Base-by-base conservation (phyloP, 1,140 invertebrate species). In the Drosophila miranda region DNA sequence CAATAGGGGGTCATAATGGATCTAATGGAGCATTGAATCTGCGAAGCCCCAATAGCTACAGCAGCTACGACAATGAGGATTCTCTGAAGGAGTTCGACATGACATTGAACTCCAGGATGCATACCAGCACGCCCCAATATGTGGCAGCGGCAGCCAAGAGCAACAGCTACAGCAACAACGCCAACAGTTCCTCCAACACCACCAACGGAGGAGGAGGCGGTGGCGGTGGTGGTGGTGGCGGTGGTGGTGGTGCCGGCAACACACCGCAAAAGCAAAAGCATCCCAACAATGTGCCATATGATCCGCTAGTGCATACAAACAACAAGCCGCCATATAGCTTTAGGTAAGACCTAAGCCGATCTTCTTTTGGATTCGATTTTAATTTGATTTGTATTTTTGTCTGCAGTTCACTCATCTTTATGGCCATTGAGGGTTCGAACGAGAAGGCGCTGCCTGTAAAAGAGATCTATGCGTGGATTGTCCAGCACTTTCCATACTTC, bases 391-490 rank as follows among this genome's bases (percentile, higher is more conserved):
- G 19, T 43, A 2, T 43, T 21, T 52, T 38, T 11, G 0, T 23
- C 59, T 98, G 97, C 91, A 98, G 96, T 67, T 98, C 97, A 91
- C 94, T 99, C 38, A 99, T 99, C 80, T 99, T 99, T 92, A 98
- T 99, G 97, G 97, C 98, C 16, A 98, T 99, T 72, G 97, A 99
- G 91, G 96, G 97, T 72, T 97, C 97, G 0, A 94, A 95, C 4
- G 94, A 95, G 45, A 96, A 98, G 90, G 97, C 97, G 6, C 90
- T 98, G 56, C 97, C 97, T 2, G 98, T 99, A 0, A 98, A 98
- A 89, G 98, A 99, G 91, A 99, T 99, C 75, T 99, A 99, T 89
- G 95, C 97, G n/a, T 99, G 98, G 98, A 99, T 99, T 67, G 92
- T 98, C 73, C 95, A 97, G 74, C 97, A 99, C 91, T 99, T 99